Base-by-base conservation (phyloP, 2,888 invertebrate species). In the Eupeodes latifasciatus region DNA sequence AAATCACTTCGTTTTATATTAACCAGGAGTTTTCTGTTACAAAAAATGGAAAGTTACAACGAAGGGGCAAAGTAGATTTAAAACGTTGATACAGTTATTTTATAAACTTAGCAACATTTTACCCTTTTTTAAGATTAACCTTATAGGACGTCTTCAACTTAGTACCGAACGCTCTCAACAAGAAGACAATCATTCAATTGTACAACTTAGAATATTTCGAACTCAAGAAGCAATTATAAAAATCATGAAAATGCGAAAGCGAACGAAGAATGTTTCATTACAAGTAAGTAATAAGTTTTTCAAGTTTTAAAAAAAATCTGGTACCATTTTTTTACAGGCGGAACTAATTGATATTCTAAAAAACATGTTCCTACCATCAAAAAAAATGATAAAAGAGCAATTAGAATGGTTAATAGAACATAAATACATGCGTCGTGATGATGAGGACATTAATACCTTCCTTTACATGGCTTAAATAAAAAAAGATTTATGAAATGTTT, bases 311-410 rank as follows among this genome's bases (percentile, higher is more conserved):
- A 36, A 61, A 16, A 14, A 40, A 59, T 69, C 55, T 36, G 27
- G 27, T 27, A 27, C 27, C 27, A 1, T 74, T 16, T 94, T 94
- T 77, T 93, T 53, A 10, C 67, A 95, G 95, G 98, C 98, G 80
- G 99, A 99, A 94, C 95, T 99, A 83, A 97, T 99, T 19, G 99
- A 99, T 94, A 99, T 99, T 92, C 94, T 99, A 91, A 99, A 99
- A 94, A 99, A 99, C 93, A 99, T 99, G 99, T 99, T 99, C 95
- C 95, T 99, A 92, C 99, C 99, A 40, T 98, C 98, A 89, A 99
- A 99, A 94, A 99, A 99, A 94, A 98, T 99, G 97, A 99, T 99
- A 91, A 99, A 99, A 94, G 99, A 99, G 94, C 99, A 99, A 94
- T 95, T 99, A 75, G 99, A 99, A 94, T 99, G 99, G 99, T 96